Evolutionary conservation across 2,113 vertebrate genomes (phyloP).

Genomic region (Pyrgilauda ruficollis): DNA sequence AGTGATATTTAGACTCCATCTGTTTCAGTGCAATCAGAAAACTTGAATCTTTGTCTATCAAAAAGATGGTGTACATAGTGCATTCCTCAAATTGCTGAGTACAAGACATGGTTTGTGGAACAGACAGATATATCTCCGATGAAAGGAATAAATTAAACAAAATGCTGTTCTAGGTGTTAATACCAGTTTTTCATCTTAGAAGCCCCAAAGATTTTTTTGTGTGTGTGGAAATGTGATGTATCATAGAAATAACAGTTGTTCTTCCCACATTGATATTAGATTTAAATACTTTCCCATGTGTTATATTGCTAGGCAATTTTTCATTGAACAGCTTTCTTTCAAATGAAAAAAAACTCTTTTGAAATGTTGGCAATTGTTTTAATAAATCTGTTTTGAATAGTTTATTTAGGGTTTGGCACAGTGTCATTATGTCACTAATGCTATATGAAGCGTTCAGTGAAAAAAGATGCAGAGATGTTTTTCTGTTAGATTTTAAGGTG

Average conservation of each 20-base stretch:
- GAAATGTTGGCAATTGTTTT: slow-evolving; percentile 34
- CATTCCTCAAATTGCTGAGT: not conserved
- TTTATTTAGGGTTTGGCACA: not conserved
- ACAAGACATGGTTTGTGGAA: not conserved
- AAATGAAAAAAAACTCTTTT: not conserved
- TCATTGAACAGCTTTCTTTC: slow-evolving; percentile 22
- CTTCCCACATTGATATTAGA: not conserved
- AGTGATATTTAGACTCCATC: not conserved
- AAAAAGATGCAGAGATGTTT: not conserved
- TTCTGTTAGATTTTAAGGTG: not conserved
- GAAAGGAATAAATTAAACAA: not conserved
- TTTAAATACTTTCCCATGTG: slow-evolving; percentile 25
- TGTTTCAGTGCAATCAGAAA: not conserved
- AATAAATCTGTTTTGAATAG: slow-evolving; percentile 17
- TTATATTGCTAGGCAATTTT: not conserved
- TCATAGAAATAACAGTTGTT: not conserved
- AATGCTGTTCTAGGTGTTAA: not conserved
- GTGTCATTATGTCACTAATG: not conserved
- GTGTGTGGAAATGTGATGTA: not conserved
- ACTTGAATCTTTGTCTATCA: not conserved
- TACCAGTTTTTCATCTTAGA: not conserved
- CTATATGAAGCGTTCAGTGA: not conserved
- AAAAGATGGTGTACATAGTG: not conserved
- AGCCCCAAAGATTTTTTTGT: not conserved
- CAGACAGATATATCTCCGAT: not conserved